Evolutionary conservation across 2,888 invertebrate genomes (phyloP), one percentile per base, ranked within the genome.

Genomic region (Eristalis pertinax): DNA sequence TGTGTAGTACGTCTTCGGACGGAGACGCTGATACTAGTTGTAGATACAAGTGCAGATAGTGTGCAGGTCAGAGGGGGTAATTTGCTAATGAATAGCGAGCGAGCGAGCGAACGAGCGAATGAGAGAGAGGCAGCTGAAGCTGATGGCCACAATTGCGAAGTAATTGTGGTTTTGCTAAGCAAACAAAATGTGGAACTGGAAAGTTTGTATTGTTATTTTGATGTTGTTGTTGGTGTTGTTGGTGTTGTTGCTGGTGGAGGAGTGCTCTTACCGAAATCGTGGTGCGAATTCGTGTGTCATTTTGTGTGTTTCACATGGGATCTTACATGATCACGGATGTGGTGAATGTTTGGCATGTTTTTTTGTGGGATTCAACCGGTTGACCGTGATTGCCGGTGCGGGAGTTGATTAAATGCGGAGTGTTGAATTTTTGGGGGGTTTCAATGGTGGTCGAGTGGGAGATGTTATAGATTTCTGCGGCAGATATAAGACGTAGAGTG

Each of bases 261-360:
- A 50, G 50, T 8, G n/a, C 50, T 50, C 19, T 7, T 19, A n/a
- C 50, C 50, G 50, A 19, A 50, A 8, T 50, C 43, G 15, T n/a
- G 43, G 43, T 19, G 15, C 1, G 15, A 75, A 22, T 67, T 75
- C 29, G n/a, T 75, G 58, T 38, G 35, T 41, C 26, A 41, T 41
- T 26, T 26, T 41, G 13, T 41, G 41, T 24, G n/a, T 35, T 74
- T 65, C 24, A 64, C 15, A 43, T 43, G 62, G 29, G 15, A 62
- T 35, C 35, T 62, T 50, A 68, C 68, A 63, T 60, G 22, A 43
- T 77, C 50, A 35, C 69, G 68, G 69, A 69, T 78, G 69, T 78
- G 63, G 70, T 78, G 63, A 38, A 38, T 56, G 22, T 43, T 67
- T 22, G 41, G 63, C 24, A 13, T 32, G 38, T 65, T 38, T 38